Conservation (phyloP, 2,888 invertebrate species). For the Drosophila kanekoi region DNA sequence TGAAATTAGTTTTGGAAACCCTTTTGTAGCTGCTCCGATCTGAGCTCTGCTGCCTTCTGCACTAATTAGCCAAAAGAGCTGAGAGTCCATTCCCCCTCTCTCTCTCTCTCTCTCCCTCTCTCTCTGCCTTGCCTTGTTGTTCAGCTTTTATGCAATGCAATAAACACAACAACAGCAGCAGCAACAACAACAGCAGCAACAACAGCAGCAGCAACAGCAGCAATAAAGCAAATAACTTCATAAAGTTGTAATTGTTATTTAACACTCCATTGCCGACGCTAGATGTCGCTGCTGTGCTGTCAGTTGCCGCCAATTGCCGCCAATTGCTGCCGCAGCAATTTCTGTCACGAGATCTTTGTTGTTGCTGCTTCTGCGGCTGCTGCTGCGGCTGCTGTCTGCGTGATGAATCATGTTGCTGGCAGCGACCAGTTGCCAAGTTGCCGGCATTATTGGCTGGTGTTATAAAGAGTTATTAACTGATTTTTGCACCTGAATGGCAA, state of each 20-base stretch:
- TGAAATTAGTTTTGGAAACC: slow-evolving; percentile 82
- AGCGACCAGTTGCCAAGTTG: slow-evolving; percentile 29
- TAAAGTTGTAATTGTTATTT: slow-evolving; percentile 80
- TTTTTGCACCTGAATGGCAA: slow-evolving; percentile 57
- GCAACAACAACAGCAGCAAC: slow-evolving; percentile 37
- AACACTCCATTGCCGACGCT: slow-evolving; percentile 65
- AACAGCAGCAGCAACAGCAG: slow-evolving; percentile 40
- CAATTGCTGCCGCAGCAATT: slow-evolving; percentile 50
- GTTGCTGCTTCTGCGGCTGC: slow-evolving; percentile 17
- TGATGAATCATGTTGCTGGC: slow-evolving; percentile 58
- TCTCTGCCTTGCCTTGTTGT: slow-evolving; percentile 3
- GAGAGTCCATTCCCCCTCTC: neutral
- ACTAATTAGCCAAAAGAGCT: slow-evolving; percentile 58
- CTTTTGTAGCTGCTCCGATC: slow-evolving; percentile 51
- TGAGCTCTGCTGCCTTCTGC: slow-evolving; percentile 45
- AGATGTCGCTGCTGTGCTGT: slow-evolving; percentile 70
- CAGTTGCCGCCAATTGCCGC: slow-evolving; percentile 44
- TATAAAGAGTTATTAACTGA: slow-evolving; percentile 70
- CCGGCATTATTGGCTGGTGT: slow-evolving; percentile 38
- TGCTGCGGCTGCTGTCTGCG: slow-evolving; percentile 32
- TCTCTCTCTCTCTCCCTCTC: neutral
- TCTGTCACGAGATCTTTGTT: slow-evolving; percentile 58
- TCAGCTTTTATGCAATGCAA: slow-evolving; percentile 37
- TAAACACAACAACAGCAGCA: slow-evolving; percentile 45
- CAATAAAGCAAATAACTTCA: slow-evolving; percentile 70